phyloP scores from a whole-genome alignment of 2,113 vertebrate genomes.

The Neotragus pygmaeus region DNA sequence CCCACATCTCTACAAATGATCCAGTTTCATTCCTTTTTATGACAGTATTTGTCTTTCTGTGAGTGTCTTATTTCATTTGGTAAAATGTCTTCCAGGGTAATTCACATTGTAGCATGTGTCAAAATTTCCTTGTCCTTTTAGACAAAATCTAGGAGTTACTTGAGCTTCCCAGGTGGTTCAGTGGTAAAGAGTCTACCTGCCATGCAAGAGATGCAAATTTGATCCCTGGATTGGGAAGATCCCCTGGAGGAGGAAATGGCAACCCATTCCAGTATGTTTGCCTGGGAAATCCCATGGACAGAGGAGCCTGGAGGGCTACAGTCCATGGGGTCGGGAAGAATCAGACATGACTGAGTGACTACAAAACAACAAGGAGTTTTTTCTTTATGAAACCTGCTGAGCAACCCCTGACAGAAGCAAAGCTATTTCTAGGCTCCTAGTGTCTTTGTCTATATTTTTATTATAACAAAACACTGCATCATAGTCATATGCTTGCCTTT shows the following conservation, averaged over 20 bases:
- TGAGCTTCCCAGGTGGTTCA: background rate
- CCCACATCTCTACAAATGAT: background rate
- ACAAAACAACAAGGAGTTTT: background rate
- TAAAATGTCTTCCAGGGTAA: background rate
- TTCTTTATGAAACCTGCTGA: background rate
- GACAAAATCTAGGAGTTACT: background rate
- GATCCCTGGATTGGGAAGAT: background rate
- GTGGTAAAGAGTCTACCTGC: background rate
- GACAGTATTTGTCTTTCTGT: background rate
- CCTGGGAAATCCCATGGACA: background rate
- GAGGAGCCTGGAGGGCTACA: background rate
- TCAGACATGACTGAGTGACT: background rate
- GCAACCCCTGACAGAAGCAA: background rate
- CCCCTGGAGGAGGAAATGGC: background rate
- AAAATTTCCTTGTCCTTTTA: background rate
- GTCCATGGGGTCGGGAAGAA: rapidly evolving
- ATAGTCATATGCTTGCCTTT: background rate
- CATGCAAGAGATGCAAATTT: background rate
- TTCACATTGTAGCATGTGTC: background rate
- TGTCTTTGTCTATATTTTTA: background rate
- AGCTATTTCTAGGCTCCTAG: background rate
- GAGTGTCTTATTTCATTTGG: background rate
- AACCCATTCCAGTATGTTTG: background rate
- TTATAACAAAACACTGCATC: background rate
- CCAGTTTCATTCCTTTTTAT: background rate